phyloP scores from a whole-genome alignment of 2,888 invertebrate genomes.

The Caenorhabditis imperialis region DNA sequence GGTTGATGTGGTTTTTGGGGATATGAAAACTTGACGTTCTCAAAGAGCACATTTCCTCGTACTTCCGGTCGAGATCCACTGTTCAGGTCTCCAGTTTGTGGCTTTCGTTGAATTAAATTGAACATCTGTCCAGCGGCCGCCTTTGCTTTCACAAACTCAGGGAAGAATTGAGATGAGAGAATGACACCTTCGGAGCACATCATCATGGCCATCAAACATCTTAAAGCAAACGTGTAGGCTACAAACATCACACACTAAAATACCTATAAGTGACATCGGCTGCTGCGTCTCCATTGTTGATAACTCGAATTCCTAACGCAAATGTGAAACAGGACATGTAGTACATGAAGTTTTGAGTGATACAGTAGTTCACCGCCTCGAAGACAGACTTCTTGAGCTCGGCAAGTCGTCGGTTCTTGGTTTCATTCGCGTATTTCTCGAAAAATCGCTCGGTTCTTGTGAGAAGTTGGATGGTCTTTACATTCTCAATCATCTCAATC shows the following conservation, averaged over 20 bases:
- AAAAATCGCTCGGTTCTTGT: conserved; percentile 78
- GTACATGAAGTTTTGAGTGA: conserved; percentile 64
- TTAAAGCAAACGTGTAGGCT: conserved; percentile 7
- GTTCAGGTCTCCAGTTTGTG: conserved; percentile 77
- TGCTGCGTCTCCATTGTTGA: conserved; percentile 47
- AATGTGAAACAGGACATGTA: conserved; percentile 60
- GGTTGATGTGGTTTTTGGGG: conserved; percentile 76
- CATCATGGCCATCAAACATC: conserved; percentile 61
- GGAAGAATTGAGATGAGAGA: conserved; percentile 71
- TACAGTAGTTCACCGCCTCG: conserved; percentile 62
- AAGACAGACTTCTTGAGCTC: conserved; percentile 48
- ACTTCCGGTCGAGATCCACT: conserved; percentile 61
- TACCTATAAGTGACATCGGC: conserved; percentile 52
- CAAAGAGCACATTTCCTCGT: conserved; percentile 77
- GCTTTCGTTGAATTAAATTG: conserved; percentile 75
- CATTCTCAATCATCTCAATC: conserved; percentile 79
- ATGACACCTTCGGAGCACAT: conserved; percentile 64
- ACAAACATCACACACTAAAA: not conserved
- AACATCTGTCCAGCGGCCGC: conserved; percentile 79
- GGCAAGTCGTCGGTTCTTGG: conserved; percentile 48
- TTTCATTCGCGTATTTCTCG: conserved; percentile 68
- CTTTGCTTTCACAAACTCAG: conserved; percentile 79
- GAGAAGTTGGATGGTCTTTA: conserved; percentile 79
- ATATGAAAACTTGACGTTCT: conserved; percentile 78
- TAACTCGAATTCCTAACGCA: conserved; percentile 59